Conservation (phyloP, 2,888 invertebrate genomes). For the Thymelicus acteon region DNA sequence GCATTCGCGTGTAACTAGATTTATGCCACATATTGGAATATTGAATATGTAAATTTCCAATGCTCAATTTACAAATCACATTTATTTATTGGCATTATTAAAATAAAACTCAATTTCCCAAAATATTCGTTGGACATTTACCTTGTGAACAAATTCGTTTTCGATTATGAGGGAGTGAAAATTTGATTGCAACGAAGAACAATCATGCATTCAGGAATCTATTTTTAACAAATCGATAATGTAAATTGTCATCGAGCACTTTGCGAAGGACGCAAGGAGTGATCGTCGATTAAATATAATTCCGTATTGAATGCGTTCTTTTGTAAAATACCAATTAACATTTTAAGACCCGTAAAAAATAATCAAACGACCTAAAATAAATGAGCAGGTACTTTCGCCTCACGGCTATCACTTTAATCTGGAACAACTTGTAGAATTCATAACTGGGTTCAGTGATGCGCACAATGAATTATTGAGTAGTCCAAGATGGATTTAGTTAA, state of each 20-base stretch:
- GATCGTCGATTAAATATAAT: constrained; percentile 49
- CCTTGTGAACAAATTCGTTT: not conserved
- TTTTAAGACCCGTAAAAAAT: not conserved
- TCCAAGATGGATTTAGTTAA: constrained; percentile 2
- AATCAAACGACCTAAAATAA: too few species aligned
- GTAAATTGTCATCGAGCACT: constrained; percentile 51
- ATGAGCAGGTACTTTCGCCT: constrained; percentile 6
- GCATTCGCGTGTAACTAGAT: constrained; percentile 32
- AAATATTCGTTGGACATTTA: too few species aligned
- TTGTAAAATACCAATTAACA: not conserved
- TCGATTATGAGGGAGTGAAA: constrained; percentile 19
- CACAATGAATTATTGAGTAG: constrained; percentile 1
- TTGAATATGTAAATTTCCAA: too few species aligned
- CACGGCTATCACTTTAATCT: not conserved
- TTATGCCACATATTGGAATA: constrained; percentile 1
- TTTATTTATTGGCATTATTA: too few species aligned
- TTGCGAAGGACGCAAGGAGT: constrained; percentile 43
- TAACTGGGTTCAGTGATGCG: not conserved
- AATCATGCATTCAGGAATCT: constrained; percentile 50
- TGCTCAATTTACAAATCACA: too few species aligned
- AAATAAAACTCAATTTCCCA: too few species aligned
- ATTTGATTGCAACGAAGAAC: constrained; percentile 46
- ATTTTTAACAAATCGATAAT: constrained; percentile 60
- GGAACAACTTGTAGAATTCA: constrained; percentile 20
- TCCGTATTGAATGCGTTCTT: constrained; percentile 37